Conservation (phyloP, 2,888 invertebrate genomes). For the Drosophila seclusa region DNA sequence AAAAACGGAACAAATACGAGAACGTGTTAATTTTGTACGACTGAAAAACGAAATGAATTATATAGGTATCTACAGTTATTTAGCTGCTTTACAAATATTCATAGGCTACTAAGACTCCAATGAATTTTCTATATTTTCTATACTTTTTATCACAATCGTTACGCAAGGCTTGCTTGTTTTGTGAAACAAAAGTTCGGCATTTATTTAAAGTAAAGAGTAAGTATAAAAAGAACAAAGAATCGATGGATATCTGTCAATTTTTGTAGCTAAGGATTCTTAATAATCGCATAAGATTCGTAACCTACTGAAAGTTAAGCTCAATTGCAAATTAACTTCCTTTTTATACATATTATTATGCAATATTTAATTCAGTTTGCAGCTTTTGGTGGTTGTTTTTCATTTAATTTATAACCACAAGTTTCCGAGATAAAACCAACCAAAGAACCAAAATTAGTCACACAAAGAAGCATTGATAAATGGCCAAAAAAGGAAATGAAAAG, state of each 20-base stretch:
- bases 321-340: background rate
- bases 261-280: background rate
- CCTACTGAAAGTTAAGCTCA: background rate
- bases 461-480: constrained; percentile 49
- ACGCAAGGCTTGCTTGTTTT: background rate
- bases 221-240: background rate
- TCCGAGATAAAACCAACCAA: constrained; percentile 18
- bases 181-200: background rate
- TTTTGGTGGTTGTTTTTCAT: background rate
- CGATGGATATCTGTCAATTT: background rate
- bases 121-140: background rate
- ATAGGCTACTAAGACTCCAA: constrained; percentile 10
- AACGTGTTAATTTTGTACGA: constrained; percentile 77
- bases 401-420: constrained; percentile 49
- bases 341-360: background rate
- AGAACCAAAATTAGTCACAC: constrained; percentile 63
- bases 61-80: background rate
- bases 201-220: background rate
- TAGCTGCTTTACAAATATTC: background rate
- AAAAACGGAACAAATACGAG: constrained; percentile 63
- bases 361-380: background rate
- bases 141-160: background rate
- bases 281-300: background rate
- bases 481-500: constrained; percentile 21
- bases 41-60: constrained; percentile 71